phyloP scores from a whole-genome alignment of 2,888 invertebrate genomes.

The Pristionchus japonicus region DNA sequence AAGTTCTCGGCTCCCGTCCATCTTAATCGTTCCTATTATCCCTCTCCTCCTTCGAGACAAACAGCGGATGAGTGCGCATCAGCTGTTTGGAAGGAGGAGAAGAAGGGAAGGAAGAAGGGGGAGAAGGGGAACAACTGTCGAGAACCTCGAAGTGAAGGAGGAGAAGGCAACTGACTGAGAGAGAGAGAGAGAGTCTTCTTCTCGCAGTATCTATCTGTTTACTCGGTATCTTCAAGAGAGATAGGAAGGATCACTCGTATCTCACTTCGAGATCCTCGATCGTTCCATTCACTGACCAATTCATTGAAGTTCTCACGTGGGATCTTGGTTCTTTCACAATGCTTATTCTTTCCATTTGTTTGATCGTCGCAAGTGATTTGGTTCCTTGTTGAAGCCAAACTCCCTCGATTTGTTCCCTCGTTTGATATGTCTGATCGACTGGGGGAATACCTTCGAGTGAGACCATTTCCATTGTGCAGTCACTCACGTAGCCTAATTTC shows the following conservation, averaged over 20 bases:
- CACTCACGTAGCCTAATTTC: neutral
- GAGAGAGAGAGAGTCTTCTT: neutral
- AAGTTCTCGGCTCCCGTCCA: no score
- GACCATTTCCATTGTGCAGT: neutral
- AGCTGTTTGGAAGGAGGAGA: neutral
- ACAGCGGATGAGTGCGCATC: neutral
- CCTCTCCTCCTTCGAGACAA: neutral
- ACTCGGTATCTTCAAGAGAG: neutral
- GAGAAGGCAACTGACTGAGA: constrained; percentile 5
- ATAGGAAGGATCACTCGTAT: neutral
- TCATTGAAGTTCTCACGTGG: no score
- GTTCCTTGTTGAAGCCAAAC: neutral
- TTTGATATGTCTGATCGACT: no score
- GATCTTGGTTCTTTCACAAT: no score
- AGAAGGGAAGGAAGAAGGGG: neutral
- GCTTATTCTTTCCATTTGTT: no score
- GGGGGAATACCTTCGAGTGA: no score
- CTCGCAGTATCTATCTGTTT: constrained; percentile 41
- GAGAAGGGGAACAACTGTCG: neutral
- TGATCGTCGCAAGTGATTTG: neutral
- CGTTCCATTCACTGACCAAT: neutral
- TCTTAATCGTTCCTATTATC: neutral
- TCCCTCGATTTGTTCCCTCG: neutral
- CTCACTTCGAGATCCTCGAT: neutral
- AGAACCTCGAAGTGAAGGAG: neutral